phyloP scores from a whole-genome alignment of 2,888 invertebrate genomes.

The Noctua fimbriata region DNA sequence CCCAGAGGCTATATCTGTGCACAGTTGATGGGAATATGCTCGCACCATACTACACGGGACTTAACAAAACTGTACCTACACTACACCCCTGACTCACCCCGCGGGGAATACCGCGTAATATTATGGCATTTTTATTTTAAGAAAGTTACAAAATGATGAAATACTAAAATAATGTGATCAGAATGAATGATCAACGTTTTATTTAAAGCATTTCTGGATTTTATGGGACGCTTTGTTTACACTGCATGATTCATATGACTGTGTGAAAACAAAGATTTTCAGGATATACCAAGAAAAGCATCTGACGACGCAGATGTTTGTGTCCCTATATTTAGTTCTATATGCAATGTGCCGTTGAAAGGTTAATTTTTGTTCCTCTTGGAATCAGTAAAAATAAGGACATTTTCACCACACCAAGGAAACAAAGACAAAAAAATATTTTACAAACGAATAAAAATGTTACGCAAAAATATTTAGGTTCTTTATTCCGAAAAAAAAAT shows the following conservation, averaged over 20 bases:
- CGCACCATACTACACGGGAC: background rate
- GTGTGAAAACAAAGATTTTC: conserved; percentile 49
- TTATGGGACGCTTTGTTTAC: conserved; percentile 19
- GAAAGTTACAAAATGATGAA: background rate
- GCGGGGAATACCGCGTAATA: background rate
- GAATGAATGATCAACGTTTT: background rate
- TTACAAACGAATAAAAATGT: too few relatives aligned
- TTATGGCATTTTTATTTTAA: background rate
- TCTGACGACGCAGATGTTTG: conserved; percentile 24
- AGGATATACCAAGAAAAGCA: conserved; percentile 29
- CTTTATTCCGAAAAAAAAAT: too few relatives aligned
- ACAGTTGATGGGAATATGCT: background rate
- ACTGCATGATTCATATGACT: conserved; percentile 21
- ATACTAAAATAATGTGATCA: background rate
- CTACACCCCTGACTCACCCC: background rate
- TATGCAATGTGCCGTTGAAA: conserved; percentile 26
- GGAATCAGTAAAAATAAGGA: conserved; percentile 23
- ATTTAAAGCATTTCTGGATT: conserved; percentile 1
- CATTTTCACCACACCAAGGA: background rate
- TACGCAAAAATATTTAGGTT: too few relatives aligned
- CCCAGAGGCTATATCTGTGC: background rate
- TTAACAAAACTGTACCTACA: background rate
- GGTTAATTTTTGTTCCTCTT: conserved; percentile 17
- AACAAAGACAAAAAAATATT: conserved; percentile 10
- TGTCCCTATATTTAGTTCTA: conserved; percentile 39